Base-by-base conservation (phyloP, 2,888 invertebrate species). In the Drosophila trichaetosa region DNA sequence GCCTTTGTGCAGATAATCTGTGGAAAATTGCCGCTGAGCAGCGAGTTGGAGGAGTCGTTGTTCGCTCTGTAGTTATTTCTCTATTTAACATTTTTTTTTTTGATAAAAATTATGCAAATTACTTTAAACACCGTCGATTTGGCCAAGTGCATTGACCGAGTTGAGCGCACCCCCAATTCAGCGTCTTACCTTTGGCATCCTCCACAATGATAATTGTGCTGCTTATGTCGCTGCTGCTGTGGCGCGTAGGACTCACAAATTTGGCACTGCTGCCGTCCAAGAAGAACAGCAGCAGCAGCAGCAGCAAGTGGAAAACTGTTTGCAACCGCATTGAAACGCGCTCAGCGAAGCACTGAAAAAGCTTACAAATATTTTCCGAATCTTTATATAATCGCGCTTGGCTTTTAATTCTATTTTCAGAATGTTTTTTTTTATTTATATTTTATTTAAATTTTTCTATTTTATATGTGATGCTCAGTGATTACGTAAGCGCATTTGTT, bases 151-250 rank as follows among this genome's bases (percentile, higher is more conserved):
- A 80, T 77, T 90, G 90, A 87, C 89, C 90, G 80, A 75, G 66
- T 70, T 75, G 34, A 34, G 42, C 33, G 13, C 18, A 13, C 40
- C 33, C 10, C 33, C 7, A 11, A 33, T 8, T 38, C 51, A 33
- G n/a, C 33, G 52, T 38, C 78, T 80, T 91, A 93, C 93, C 93
- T 93, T 93, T 93, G 21, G 93, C 93, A 92, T 93, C 93, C 79
- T 93, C 93, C 67, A 93, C 93, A 75, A 93, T 91, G 51, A 93
- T 93, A 57, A 93, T 93, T 33, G 93, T 93, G 81, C 93, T 93
- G 72, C 91, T 87, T 46, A 91, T 76, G 65, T 85, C 83, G 77
- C 84, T 36, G 66, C 57, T 24, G 33, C 74, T 84, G 70, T 87
- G 87, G 0, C 83, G 76, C 67, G 87, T 75, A 79, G 85, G 81